Evolutionary conservation across 2,113 vertebrate species (phyloP).

Genomic region (Dipodomys stephensi): DNA sequence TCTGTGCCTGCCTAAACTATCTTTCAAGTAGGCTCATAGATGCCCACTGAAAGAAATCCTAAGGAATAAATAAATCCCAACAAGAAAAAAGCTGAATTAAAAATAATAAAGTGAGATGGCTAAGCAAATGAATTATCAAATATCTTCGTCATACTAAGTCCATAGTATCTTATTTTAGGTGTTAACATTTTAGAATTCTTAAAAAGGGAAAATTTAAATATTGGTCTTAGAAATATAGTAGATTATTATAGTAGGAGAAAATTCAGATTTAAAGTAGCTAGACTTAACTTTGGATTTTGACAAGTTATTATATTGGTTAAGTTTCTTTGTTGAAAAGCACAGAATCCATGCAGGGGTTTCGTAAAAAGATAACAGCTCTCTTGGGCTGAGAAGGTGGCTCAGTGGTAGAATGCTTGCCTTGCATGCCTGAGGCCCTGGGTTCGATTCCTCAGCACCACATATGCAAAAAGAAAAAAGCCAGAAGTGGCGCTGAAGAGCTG

Average conservation of each 20-base stretch:
- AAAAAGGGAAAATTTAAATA: conserved; percentile 28
- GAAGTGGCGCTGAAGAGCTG: too few species aligned
- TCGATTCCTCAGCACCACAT: too few species aligned
- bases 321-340: conserved; percentile 2
- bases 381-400: too few species aligned
- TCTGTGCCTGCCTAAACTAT: neutral
- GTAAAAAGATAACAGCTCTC: neutral
- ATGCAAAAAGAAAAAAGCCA: too few species aligned
- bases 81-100: neutral
- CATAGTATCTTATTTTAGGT: neutral
- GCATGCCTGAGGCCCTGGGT: too few species aligned
- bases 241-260: neutral
- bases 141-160: conserved; percentile 1
- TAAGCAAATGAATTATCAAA: conserved; percentile 9
- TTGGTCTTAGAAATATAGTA: neutral
- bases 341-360: conserved; percentile 15
- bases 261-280: neutral
- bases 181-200: conserved; percentile 27
- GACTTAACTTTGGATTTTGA: neutral
- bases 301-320: conserved; percentile 12
- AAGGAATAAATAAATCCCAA: neutral
- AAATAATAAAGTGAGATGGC: neutral
- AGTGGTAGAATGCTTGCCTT: too few species aligned
- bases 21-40: conserved; percentile 10
- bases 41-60: conserved; percentile 2